Conservation (phyloP, 2,888 invertebrate species). For the Patella pellucida region DNA sequence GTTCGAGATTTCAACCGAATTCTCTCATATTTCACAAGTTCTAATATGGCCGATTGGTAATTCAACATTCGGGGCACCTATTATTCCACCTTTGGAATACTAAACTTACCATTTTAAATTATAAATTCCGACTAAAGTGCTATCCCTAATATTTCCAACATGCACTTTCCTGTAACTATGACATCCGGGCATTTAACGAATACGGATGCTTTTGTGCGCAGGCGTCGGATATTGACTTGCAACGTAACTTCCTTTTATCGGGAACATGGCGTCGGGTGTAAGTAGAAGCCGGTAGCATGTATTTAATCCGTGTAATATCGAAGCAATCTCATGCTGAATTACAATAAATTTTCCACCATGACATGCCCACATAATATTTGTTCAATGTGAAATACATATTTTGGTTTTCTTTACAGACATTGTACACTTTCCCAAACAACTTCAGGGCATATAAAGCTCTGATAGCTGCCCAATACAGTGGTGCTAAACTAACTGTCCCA, state of each 20-base stretch:
- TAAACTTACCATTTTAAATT: no score
- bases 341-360: no score
- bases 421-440: slow-evolving; percentile 98
- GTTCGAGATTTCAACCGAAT: neutral
- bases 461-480: slow-evolving; percentile 97
- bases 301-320: slow-evolving; percentile 86
- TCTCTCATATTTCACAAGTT: no score
- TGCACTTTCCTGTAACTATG: neutral
- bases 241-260: slow-evolving; percentile 59
- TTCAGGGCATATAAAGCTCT: slow-evolving; percentile 98
- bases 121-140: no score
- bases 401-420: slow-evolving; percentile 78
- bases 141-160: no score
- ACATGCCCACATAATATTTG: no score
- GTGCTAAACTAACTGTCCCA: slow-evolving; percentile 75
- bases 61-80: no score
- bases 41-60: no score
- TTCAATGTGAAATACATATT: no score
- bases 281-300: slow-evolving; percentile 87
- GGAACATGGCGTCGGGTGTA: slow-evolving; percentile 75
- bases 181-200: slow-evolving; percentile 31
- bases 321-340: no score
- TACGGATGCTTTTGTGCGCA: slow-evolving; percentile 38
- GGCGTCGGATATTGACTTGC: slow-evolving; percentile 28
- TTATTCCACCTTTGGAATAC: no score